Percentiles rank a stretch among this genome's conserved stretches.
phyloP scores from a whole-genome alignment of 2,888 invertebrate genomes.

The Tenthredo amoena region DNA sequence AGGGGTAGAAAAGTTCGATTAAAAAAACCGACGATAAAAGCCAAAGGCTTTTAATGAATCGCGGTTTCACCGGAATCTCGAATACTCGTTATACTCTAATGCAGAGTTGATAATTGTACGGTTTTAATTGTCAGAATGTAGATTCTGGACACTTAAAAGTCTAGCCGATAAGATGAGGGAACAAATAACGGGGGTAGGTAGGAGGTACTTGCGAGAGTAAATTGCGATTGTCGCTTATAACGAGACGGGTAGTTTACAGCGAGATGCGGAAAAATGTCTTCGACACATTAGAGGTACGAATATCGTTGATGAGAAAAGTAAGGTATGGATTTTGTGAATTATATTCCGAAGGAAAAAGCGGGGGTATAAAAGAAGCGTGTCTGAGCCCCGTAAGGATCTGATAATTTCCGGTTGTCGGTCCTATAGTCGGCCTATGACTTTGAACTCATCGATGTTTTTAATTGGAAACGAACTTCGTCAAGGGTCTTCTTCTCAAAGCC shows the following conservation, averaged over 20 bases:
- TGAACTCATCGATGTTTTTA: conserved; percentile 49
- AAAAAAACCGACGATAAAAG: not conserved
- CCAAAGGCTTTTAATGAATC: not conserved
- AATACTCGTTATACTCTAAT: not conserved
- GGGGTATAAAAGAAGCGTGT: conserved; percentile 25
- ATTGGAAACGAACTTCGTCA: conserved; percentile 45
- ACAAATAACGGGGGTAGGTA: not conserved
- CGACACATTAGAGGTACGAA: not conserved
- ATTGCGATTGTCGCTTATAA: conserved; percentile 1
- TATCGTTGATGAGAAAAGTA: conserved; percentile 13
- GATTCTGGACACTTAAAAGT: conserved; percentile 9
- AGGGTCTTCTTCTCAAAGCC: conserved; percentile 10
- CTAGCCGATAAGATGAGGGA: not conserved
- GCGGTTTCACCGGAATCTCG: not conserved
- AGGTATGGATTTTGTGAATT: conserved; percentile 15
- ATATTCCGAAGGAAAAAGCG: not conserved
- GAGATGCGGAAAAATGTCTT: not conserved
- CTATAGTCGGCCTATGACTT: conserved; percentile 17
- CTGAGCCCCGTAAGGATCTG: conserved; percentile 27
- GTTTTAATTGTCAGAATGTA: conserved; percentile 47
- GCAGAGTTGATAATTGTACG: not conserved
- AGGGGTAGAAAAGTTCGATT: not conserved
- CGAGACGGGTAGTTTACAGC: not conserved
- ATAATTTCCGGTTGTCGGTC: conserved; percentile 44
- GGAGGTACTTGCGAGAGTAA: not conserved